Base-by-base conservation (phyloP, 1,140 invertebrate genomes). In the Bathynomus jamesi region DNA sequence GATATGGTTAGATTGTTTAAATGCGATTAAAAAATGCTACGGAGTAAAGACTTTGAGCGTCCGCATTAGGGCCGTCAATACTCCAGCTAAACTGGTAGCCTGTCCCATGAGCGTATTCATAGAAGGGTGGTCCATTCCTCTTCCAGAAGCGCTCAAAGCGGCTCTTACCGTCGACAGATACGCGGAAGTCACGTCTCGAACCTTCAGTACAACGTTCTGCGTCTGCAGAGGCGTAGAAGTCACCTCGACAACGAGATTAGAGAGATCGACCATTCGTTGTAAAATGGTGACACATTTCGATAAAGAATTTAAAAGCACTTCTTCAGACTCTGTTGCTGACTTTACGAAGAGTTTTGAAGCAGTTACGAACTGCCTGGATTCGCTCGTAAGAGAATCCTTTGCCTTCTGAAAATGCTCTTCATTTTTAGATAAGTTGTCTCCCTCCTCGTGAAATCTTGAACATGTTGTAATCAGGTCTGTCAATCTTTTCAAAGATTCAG, bases 291-390 rank as follows among this genome's bases (percentile, higher is more conserved):
- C 82, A 78, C 90, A 92, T 70, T 87, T 86, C 0, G 87, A 86
- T 2, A 92, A 82, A 73, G 90, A 89, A 28, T 87, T 84, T 4
- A 87, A 81, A 24, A 89, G 83, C 73, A 84, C 84, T 3, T 85
- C 85, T 66, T 82, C 80, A 10, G 82, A 80, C 68, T 89, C 85
- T 0, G 89, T 91, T 79, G 91, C 88, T 63, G 89, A 88, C 62
- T 91, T 90, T 13, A 95, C 92, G 72, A 95, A 84, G 46, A 89
- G 83, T 76, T 94, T 92, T 8, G 91, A 92, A 28, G 91, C 89
- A 0, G 89, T 91, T 40, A 94, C 91, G 78, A 94, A 86, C 10
- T 90, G 88, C 65, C 92, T 84, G 0, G 91, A 90, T 80, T 92
- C 90, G 30, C 87, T 84, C 0, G 90, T 90, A n/a, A 95, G 82